Evolutionary conservation across 2,797 vertebrate species (phyloP).

Genomic region (Tapera naevia): DNA sequence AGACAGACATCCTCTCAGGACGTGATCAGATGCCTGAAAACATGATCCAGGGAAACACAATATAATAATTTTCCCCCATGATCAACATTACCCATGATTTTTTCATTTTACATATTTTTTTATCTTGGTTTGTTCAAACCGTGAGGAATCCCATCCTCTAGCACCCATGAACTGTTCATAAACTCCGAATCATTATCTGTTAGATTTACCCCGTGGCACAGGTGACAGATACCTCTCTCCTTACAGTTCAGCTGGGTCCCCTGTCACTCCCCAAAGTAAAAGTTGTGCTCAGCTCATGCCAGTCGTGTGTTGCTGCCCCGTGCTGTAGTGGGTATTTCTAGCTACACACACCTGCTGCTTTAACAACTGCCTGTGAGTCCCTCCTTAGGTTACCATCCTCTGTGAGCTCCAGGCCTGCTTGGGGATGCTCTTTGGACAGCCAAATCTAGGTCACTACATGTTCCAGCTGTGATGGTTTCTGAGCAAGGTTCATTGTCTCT

Average conservation of each 20-base stretch:
- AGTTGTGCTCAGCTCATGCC: not conserved
- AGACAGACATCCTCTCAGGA: not conserved
- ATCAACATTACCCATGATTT: not conserved
- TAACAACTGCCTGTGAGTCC: not conserved
- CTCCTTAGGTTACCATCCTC: not conserved
- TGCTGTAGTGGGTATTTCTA: not conserved
- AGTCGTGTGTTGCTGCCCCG: not conserved
- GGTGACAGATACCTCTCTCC: not conserved
- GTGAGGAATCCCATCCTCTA: not conserved
- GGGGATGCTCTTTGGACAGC: not conserved
- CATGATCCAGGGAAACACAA: not conserved
- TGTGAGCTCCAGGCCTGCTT: not conserved
- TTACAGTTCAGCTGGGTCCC: not conserved
- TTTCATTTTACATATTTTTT: not conserved
- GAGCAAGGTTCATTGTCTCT: not conserved
- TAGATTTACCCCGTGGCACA: not conserved
- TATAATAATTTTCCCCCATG: not conserved
- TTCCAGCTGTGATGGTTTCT: not conserved
- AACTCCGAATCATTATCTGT: not conserved
- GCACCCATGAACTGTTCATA: not conserved
- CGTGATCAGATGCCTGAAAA: not conserved
- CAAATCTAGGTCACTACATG: not conserved
- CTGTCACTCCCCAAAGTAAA: not conserved
- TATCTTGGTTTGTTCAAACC: not conserved
- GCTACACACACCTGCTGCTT: accelerated